Evolutionary conservation across 1,140 invertebrate species (phyloP).

Genomic region (Pentalonia nigronervosa): DNA sequence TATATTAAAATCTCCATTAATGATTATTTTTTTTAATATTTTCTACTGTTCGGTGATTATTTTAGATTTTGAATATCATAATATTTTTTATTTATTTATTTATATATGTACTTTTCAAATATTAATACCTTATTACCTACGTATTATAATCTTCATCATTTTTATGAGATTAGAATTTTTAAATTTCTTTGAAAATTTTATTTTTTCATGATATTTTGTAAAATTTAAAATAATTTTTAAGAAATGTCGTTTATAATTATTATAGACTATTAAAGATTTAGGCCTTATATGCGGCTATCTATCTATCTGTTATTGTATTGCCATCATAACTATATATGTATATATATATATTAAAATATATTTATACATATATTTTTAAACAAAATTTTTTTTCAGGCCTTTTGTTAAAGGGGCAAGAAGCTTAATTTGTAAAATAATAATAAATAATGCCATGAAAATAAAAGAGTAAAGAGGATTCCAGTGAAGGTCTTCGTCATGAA

Average conservation of each 20-base stretch:
- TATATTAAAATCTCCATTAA: background rate
- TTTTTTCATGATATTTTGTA: too few relatives aligned
- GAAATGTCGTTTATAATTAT: background rate
- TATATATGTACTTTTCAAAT: background rate
- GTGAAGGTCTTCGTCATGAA: too few relatives aligned
- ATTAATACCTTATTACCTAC: too few relatives aligned
- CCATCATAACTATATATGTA: background rate
- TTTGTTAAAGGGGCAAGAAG: background rate
- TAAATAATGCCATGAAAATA: background rate
- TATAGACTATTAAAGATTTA: background rate
- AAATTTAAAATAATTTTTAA: background rate
- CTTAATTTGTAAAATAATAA: background rate
- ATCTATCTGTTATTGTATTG: background rate
- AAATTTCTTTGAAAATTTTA: background rate
- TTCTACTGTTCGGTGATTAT: too few relatives aligned
- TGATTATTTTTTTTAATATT: background rate
- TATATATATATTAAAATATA: too few relatives aligned
- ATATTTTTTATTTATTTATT: background rate
- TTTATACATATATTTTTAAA: too few relatives aligned
- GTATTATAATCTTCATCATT: background rate
- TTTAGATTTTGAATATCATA: too few relatives aligned
- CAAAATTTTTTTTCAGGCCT: background rate
- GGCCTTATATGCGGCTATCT: background rate
- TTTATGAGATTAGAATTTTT: background rate
- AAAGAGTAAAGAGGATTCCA: too few relatives aligned